These are phyloP conservation scores for Dendrocopos noguchii DNA, from an alignment of 2,113 vertebrate species.

Conservation along the genomic window DNA sequence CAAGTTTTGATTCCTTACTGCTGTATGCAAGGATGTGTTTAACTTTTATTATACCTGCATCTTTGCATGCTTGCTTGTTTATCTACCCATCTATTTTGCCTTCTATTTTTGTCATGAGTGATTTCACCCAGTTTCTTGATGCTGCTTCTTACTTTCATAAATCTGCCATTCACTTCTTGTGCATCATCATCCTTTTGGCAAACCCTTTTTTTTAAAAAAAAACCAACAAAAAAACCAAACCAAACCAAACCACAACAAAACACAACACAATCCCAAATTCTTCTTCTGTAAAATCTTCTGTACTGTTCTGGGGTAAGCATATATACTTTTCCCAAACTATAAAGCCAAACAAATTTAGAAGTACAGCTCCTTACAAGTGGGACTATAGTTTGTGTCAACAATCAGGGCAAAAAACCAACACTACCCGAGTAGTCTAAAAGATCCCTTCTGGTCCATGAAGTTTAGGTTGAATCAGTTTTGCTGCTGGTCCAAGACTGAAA, in stretches of 20 bases:
- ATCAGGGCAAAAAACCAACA: background rate
- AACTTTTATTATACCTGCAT: background rate
- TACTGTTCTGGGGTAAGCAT: background rate
- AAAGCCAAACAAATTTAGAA: background rate
- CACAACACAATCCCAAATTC: accelerated
- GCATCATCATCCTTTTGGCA: background rate
- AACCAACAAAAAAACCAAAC: too few relatives aligned
- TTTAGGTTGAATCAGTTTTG: background rate
- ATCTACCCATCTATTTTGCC: background rate
- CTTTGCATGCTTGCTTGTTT: background rate
- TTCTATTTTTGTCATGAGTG: background rate
- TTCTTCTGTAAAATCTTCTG: background rate
- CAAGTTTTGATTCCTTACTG: conserved; percentile 8
- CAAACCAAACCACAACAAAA: background rate
- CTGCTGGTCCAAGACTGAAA: background rate
- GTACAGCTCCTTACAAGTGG: background rate
- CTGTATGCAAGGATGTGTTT: background rate
- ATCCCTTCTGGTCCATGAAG: background rate
- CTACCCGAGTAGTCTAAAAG: background rate
- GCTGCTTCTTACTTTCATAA: background rate
- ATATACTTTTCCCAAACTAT: background rate
- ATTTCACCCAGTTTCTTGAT: background rate
- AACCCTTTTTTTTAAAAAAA: background rate
- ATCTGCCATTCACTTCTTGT: background rate
- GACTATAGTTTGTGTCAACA: background rate